phyloP scores from a whole-genome alignment of 37 sponge, comb jelly and placozoan species.

The Theonella swinhoei region DNA sequence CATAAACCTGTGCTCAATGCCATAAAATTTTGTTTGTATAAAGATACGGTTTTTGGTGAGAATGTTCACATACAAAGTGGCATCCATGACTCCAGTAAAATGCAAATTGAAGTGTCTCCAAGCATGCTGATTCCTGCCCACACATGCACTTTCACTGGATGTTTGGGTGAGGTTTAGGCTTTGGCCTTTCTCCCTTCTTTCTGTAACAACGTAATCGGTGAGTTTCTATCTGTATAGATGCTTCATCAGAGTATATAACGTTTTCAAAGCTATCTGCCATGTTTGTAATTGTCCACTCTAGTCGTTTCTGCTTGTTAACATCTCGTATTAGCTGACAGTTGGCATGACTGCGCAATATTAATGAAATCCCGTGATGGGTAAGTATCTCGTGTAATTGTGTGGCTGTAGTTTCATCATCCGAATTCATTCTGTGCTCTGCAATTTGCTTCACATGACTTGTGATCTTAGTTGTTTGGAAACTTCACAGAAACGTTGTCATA shows the following conservation, averaged over 20 bases:
- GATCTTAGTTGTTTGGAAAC: no score
- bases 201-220: constrained; percentile 8
- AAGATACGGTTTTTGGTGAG: background rate
- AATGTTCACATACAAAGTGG: constrained; percentile 3
- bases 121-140: no score
- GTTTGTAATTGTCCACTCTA: constrained; percentile 14
- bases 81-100: constrained; percentile 27
- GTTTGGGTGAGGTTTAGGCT: background rate
- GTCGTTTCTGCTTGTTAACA: constrained; percentile 21
- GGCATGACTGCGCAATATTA: background rate
- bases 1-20: constrained; percentile 1
- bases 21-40: background rate
- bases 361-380: no score
- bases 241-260: constrained; percentile 8
- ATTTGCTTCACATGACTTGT: no score
- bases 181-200: constrained; percentile 14
- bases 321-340: constrained; percentile 33
- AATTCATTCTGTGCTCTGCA: no score
- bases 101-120: no score
- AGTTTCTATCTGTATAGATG: constrained; percentile 16
- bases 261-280: background rate
- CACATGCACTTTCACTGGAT: no score
- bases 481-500: no score
- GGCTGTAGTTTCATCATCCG: no score
- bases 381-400: no score